phyloP scores from a whole-genome alignment of 2,888 invertebrate genomes.

The Argyresthia goedartella region DNA sequence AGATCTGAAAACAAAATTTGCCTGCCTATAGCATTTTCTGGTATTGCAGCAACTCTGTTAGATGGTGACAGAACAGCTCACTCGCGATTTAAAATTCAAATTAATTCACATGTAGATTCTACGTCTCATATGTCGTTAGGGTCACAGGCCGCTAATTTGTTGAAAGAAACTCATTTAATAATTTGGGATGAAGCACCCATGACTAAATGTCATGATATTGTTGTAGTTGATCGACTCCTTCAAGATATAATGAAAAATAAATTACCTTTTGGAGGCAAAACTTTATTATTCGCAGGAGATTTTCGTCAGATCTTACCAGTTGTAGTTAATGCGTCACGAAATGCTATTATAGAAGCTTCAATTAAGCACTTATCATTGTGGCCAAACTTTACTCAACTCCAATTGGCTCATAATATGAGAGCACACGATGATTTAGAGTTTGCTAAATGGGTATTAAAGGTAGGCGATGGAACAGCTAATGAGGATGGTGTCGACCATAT shows the following conservation, averaged over 20 bases:
- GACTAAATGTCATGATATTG: conserved; percentile 16
- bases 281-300: conserved; percentile 11
- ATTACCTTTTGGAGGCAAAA: conserved; percentile 2
- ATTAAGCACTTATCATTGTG: conserved; percentile 12
- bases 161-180: conserved; percentile 11
- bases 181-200: conserved; percentile 15
- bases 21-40: conserved; percentile 1
- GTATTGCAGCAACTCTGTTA: conserved; percentile 7
- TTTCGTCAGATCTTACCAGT: conserved; percentile 12
- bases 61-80: conserved; percentile 7
- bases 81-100: conserved; percentile 11
- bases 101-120: conserved; percentile 13
- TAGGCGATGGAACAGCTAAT: conserved; percentile 15
- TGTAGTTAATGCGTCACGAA: conserved; percentile 12
- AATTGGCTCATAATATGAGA: conserved; percentile 9
- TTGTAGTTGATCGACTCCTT: conserved; percentile 16
- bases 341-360: conserved; percentile 12
- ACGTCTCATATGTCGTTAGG: conserved; percentile 14
- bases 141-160: conserved; percentile 12
- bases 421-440: conserved; percentile 15
- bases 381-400: conserved; percentile 11
- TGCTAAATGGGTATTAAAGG: conserved; percentile 16
- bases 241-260: conserved; percentile 16
- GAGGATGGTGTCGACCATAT: conserved; percentile 10
- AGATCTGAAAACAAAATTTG: conserved; percentile 5